Evolutionary conservation across 92 coral and sea anemone species (phyloP).

Genomic region (Heteractis magnifica): DNA sequence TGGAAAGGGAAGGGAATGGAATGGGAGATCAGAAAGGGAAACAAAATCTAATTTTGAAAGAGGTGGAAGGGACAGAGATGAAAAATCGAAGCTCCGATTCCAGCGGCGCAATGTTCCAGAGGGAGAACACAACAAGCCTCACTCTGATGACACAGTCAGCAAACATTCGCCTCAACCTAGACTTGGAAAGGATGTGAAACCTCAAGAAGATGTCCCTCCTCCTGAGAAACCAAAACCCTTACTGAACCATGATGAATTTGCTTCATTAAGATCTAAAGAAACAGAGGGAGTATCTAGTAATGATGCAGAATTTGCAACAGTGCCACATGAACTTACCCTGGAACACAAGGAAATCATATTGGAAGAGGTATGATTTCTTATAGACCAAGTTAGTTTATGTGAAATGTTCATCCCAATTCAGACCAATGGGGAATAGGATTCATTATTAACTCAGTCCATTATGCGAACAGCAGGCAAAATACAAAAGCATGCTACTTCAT

Average conservation of each 20-base stretch:
- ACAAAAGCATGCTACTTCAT: no score
- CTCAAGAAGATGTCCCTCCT: conserved; percentile 52
- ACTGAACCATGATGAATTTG: conserved; percentile 63
- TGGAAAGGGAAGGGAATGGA: conserved; percentile 37
- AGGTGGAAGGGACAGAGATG: conserved; percentile 10
- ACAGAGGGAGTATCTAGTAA: conserved; percentile 28
- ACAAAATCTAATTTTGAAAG: conserved; percentile 13
- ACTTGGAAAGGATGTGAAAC: neutral
- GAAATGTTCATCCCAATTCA: neutral
- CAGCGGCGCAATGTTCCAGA: neutral
- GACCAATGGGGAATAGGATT: no score
- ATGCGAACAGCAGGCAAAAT: neutral
- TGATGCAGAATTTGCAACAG: conserved; percentile 62
- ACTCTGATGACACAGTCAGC: conserved; percentile 1
- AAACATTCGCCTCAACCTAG: neutral
- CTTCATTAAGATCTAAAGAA: conserved; percentile 52
- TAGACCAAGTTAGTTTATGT: no score
- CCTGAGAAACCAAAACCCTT: conserved; percentile 75
- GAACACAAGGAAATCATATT: conserved; percentile 78
- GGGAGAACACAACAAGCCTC: conserved; percentile 9
- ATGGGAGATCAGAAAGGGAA: conserved; percentile 45
- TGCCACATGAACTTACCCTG: conserved; percentile 90
- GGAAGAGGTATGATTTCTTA: conserved; percentile 62
- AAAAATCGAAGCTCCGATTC: conserved; percentile 8
- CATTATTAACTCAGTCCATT: neutral